Percentiles rank a stretch among this genome's conserved stretches.
Conservation (phyloP, 2,797 vertebrate genomes). For the Rhynchonycteris naso region DNA sequence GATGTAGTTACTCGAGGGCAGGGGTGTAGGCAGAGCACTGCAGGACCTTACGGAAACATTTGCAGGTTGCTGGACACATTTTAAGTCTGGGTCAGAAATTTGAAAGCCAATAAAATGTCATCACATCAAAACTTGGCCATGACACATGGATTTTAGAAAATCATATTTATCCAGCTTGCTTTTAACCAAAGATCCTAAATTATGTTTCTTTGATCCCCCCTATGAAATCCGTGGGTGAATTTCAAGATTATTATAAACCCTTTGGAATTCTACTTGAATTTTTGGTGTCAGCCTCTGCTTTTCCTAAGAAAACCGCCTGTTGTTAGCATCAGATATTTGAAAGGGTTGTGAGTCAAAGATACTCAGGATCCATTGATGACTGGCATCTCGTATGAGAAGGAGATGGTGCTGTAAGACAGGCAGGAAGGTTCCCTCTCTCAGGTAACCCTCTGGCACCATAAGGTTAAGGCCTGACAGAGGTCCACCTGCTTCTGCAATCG, state of each 20-base stretch:
- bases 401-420: not conserved
- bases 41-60: accelerated
- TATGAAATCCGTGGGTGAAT: not conserved
- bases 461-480: not conserved
- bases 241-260: not conserved
- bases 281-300: not conserved
- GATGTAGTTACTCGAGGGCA: not conserved
- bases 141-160: not conserved
- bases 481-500: accelerated
- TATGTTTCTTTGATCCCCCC: not conserved
- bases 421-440: accelerated
- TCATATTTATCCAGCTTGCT: not conserved
- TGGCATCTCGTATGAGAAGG: not conserved
- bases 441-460: accelerated
- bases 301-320: not conserved
- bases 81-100: not conserved
- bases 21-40: not conserved
- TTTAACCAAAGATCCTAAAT: not conserved
- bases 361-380: too few species aligned
- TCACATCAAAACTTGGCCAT: not conserved
- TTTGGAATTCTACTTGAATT: not conserved
- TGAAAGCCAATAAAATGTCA: not conserved
- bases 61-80: not conserved
- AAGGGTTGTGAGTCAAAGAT: not conserved
- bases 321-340: not conserved